Base-by-base conservation (phyloP, 2,797 vertebrate species). In the Amphiprion clarkii region DNA sequence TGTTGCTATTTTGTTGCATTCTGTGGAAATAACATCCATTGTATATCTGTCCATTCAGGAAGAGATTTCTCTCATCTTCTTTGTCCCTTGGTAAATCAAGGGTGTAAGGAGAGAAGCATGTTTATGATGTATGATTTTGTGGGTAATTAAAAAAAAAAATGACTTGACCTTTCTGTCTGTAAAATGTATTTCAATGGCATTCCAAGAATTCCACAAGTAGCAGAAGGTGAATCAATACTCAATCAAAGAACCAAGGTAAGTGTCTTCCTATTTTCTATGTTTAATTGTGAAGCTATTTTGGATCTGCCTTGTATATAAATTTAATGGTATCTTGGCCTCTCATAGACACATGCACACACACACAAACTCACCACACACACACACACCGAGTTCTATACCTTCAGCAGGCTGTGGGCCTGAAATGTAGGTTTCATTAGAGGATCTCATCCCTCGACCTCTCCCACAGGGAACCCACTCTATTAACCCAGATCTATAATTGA, bases 401-500 rank as follows among this genome's bases (percentile, higher is more conserved):
- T 83, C n/a, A 74, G 62, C 33, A 27, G 69, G 74, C 78, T 80
- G 79, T 33, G 71, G 70, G 62, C 71, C 74, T 81, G 75, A 88
- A 93, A 94, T 93, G 92, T 93, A 92, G 93, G 93, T 83, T 93
- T 92, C 92, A 92, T 93, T 92, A 92, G 74, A 90, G 76, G 63
- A 85, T 82, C 82, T 85, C 85, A 86, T 92, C 91, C 90, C 86
- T 89, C 85, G 86, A 90, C 89, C 81, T 87, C 73, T 88, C 86
- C 92, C 92, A 79, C 60, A 70, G 89, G 91, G 85, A 86, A 61
- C 74, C 59, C 84, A 88, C 82, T 89, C 94, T 92, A 95, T 95
- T 95, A 95, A 92, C 95, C 94, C 90, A 94, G 85, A 94, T 95
- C 91, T 94, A 94, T 94, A 95, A 95, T 95, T 93, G 94, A 91